phyloP scores from a whole-genome alignment of 92 coral and sea anemone genomes.

The Ricordea florida region DNA sequence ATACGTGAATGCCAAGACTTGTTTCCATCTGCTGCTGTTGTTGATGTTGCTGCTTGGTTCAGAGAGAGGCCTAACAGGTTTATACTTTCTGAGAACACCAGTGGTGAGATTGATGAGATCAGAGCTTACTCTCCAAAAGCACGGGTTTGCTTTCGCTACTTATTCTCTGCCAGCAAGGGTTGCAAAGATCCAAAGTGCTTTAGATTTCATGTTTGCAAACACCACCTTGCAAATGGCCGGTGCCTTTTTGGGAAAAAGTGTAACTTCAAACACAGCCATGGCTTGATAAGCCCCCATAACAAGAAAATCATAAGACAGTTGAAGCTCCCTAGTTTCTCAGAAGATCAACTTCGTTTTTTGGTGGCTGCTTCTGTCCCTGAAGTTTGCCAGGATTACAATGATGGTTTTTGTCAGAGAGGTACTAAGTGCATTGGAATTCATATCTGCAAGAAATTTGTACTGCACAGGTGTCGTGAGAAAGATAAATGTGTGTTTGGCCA shows the following conservation, averaged over 20 bases:
- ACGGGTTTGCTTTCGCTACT: conserved; percentile 66
- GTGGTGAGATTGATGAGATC: conserved; percentile 65
- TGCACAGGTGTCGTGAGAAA: conserved; percentile 39
- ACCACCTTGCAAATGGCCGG: conserved; percentile 55
- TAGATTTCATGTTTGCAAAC: conserved; percentile 68
- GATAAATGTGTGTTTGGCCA: conserved; percentile 58
- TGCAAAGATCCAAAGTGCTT: conserved; percentile 61
- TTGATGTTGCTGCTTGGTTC: conserved; percentile 70
- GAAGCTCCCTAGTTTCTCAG: conserved; percentile 29
- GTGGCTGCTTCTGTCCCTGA: conserved; percentile 63
- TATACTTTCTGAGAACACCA: conserved; percentile 35
- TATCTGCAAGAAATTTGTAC: conserved; percentile 70
- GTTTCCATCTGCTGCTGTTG: conserved; percentile 29
- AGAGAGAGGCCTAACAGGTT: conserved; percentile 38
- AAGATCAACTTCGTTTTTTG: conserved; percentile 62
- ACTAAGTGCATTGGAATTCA: conserved; percentile 56
- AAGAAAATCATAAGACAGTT: conserved; percentile 42
- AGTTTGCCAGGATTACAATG: conserved; percentile 74
- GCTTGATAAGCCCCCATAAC: conserved; percentile 39
- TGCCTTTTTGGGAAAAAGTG: conserved; percentile 59
- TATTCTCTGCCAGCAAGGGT: conserved; percentile 16
- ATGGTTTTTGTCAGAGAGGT: conserved; percentile 18
- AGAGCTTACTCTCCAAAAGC: conserved; percentile 42
- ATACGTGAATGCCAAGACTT: conserved; percentile 48
- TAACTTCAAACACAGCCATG: conserved; percentile 48